Evolutionary conservation across 2,797 vertebrate genomes (phyloP), one percentile per base, ranked within the genome.

Genomic region (Alosa sapidissima): DNA sequence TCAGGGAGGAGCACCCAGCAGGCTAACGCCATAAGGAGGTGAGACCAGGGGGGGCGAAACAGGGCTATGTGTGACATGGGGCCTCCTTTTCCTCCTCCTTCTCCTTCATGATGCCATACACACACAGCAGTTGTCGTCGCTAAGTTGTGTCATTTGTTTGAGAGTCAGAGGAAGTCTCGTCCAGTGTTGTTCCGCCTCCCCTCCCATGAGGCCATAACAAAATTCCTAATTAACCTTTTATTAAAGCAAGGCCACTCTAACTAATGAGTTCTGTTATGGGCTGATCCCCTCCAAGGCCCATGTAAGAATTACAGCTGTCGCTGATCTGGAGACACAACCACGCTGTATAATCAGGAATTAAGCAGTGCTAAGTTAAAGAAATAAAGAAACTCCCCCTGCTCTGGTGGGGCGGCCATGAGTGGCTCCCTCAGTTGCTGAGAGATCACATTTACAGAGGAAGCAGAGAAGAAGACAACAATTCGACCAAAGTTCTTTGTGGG

Each of bases 191-290:
- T 51, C 24, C 28, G 83, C 49, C 83, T 4, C 28, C 83, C 52
- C 83, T 84, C 72, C 72, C 72, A 78, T 78, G 72, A 78, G 72
- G 1, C 72, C 72, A 78, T 78, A 85, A 89, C 83, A 82, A 85
- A 84, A 85, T n/a, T 24, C 81, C 82, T 87, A 86, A 89, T 87
- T 87, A 87, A 87, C 87, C 87, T 87, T 81, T 85, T 83, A 83
- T 78, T 72, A 90, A 90, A 89, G 65, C 83, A 86, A 82, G 81
- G 81, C 86, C 83, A 85, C 87, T 87, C 84, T 87, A 60, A 78
- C 84, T 88, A 28, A 82, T 82, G 84, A 87, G 83, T 48, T 85
- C 85, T 78, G 72, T 19, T 78, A 78, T 47, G 41, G 72, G 72
- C 72, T 78, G 41, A 78, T 78, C 72, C 72, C 41, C 72, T 78